phyloP scores from a whole-genome alignment of 1,140 invertebrate species.

The Pristionchus pacificus region DNA sequence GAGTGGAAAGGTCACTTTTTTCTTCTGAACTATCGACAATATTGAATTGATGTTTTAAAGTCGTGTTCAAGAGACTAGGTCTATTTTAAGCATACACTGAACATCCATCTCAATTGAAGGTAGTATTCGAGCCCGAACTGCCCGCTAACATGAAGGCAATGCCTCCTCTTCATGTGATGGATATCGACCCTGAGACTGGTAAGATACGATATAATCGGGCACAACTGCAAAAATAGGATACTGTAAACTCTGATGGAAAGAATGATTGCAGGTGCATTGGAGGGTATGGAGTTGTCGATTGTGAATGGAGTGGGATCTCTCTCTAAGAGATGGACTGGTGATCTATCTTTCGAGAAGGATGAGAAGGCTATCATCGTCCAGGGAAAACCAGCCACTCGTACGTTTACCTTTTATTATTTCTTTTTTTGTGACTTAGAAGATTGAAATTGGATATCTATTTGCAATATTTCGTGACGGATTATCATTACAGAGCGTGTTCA shows the following conservation, averaged over 20 bases:
- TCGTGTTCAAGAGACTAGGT: no score
- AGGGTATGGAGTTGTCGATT: no score
- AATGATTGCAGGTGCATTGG: neutral
- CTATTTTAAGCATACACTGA: no score
- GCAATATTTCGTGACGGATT: neutral
- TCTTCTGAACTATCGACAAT: slow-evolving; percentile 8
- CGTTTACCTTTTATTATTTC: slow-evolving; percentile 13
- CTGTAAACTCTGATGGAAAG: neutral
- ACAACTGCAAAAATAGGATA: neutral
- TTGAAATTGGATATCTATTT: no score
- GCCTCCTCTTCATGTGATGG: slow-evolving; percentile 34
- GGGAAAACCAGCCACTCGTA: slow-evolving; percentile 44
- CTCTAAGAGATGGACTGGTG: slow-evolving; percentile 39
- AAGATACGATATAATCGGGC: slow-evolving; percentile 12
- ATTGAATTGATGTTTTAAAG: no score
- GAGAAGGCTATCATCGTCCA: slow-evolving; percentile 44
- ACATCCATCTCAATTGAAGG: no score
- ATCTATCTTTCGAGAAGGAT: slow-evolving; percentile 29
- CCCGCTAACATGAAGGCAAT: slow-evolving; percentile 5
- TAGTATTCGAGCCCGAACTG: slow-evolving; percentile 3
- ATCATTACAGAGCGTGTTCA: slow-evolving; percentile 74
- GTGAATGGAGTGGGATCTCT: no score
- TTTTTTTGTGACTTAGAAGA: no score
- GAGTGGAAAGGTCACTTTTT: slow-evolving; percentile 32
- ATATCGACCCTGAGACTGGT: slow-evolving; percentile 25